These are phyloP conservation scores for Steinernema hermaphroditum DNA, from an alignment of 2,888 invertebrate genomes.

Conservation along the genomic window DNA sequence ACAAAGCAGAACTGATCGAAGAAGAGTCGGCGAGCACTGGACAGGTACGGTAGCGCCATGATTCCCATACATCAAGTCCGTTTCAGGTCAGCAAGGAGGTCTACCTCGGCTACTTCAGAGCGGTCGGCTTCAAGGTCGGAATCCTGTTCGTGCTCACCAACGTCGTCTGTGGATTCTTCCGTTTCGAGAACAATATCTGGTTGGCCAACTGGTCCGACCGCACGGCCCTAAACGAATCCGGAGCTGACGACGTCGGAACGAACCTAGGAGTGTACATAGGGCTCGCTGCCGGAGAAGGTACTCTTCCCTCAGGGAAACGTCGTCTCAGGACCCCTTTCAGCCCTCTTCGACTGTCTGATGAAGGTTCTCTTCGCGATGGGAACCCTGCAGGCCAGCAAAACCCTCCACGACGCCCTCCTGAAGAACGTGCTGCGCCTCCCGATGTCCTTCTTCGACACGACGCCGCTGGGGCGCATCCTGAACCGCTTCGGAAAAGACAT, in stretches of 20 bases:
- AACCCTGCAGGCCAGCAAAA: slow-evolving; percentile 67
- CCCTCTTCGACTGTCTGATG: slow-evolving; percentile 56
- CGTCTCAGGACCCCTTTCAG: slow-evolving; percentile 42
- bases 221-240: slow-evolving; percentile 45
- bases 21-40: slow-evolving; percentile 88
- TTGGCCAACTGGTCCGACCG: slow-evolving; percentile 65
- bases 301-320: neutral
- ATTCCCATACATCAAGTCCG: neutral
- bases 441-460: slow-evolving; percentile 68
- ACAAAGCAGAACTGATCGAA: slow-evolving; percentile 75
- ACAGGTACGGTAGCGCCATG: slow-evolving; percentile 67
- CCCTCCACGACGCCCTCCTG: slow-evolving; percentile 66
- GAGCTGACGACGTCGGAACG: slow-evolving; percentile 48
- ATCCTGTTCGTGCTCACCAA: slow-evolving; percentile 75
- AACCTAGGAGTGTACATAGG: slow-evolving; percentile 69
- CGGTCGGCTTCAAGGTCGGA: slow-evolving; percentile 80
- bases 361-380: slow-evolving; percentile 66
- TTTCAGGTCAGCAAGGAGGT: slow-evolving; percentile 80
- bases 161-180: slow-evolving; percentile 54
- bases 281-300: slow-evolving; percentile 67
- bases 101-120: slow-evolving; percentile 84
- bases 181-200: slow-evolving; percentile 62
- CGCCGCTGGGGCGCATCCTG: slow-evolving; percentile 68
- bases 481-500: slow-evolving; percentile 67
- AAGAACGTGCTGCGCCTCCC: slow-evolving; percentile 65